Base-by-base conservation (phyloP, 2,113 vertebrate genomes). In the Phoenicopterus ruber region DNA sequence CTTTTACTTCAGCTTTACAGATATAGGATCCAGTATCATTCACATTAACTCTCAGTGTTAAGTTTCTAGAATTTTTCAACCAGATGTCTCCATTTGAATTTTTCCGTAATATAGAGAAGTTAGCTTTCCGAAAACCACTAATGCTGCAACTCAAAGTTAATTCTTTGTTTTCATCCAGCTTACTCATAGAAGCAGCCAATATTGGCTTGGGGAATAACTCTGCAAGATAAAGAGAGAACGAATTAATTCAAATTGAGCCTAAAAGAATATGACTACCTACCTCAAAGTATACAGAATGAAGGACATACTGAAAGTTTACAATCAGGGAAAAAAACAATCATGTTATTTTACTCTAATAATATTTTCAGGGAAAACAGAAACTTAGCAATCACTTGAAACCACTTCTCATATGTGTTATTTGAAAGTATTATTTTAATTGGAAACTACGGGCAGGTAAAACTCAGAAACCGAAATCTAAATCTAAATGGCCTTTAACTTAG, bases 1-100 rank as follows among this genome's bases (percentile, higher is more conserved):
- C 91, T 86, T 94, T 97, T 19, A 97, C 90, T 86, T 95, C 94
- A 80, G 97, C 97, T 82, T 84, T 95, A 58, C 98, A 98, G 36
- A 49, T 47, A 26, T 97, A 98, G 42, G 31, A 49, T 58, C 97
- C 98, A 42, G 88, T 97, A n/a, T 97, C 89, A 42, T 72, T 81
- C 59, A 97, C 96, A 13, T 10, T 87, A 52, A 93, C 94, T 71
- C 31, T 86, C 13, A 63, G 76, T 24, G 5, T 21, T 25, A 96
- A 72, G 38, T n/a, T 59, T 44, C 32, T 58, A 42, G 82, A 81
- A 31, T 40, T 87, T 80, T 52, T 85, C 89, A 97, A 4, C 24
- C 38, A 28, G 72, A 46, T 31, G 13, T 91, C 82, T 78, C 89
- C 81, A 17, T 31, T 26, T 47, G 93, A 46, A 42, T 32, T 82